Conservation (phyloP, 2,113 vertebrate species). For the Tretioscincus oriximinensis region DNA sequence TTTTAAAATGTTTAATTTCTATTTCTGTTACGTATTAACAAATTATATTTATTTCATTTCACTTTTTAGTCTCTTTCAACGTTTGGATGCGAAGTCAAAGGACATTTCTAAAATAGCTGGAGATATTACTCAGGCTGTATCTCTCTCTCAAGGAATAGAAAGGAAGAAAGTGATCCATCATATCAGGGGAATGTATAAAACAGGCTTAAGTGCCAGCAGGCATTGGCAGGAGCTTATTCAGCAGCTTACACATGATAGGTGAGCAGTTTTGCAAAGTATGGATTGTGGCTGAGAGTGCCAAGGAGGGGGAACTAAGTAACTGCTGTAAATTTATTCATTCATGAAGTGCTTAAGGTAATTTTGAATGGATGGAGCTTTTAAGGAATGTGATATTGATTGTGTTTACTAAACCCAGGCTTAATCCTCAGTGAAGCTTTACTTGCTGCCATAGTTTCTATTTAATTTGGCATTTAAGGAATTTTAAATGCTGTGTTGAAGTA, state of each 20-base stretch:
- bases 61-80: constrained; percentile 86
- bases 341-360: not conserved
- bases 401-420: not conserved
- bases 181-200: constrained; percentile 92
- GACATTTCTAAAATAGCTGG: constrained; percentile 97
- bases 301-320: not conserved
- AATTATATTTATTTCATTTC: not conserved
- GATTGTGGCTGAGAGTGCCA: not conserved
- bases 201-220: constrained; percentile 90
- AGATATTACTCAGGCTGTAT: constrained; percentile 95
- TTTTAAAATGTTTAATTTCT: not conserved
- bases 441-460: not conserved
- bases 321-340: not conserved
- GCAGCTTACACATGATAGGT: constrained; percentile 93
- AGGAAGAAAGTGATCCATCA: constrained; percentile 97
- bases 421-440: not conserved
- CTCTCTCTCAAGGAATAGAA: constrained; percentile 93
- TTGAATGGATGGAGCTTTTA: not conserved
- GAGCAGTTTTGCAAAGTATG: constrained; percentile 31
- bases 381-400: not conserved
- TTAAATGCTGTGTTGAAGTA: too few species aligned
- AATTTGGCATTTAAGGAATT: not conserved
- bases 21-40: not conserved
- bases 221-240: constrained; percentile 97
- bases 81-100: constrained; percentile 92